Evolutionary conservation across 2,888 invertebrate genomes (phyloP), one percentile per base, ranked within the genome.

Genomic region (Agapostemon virescens): DNA sequence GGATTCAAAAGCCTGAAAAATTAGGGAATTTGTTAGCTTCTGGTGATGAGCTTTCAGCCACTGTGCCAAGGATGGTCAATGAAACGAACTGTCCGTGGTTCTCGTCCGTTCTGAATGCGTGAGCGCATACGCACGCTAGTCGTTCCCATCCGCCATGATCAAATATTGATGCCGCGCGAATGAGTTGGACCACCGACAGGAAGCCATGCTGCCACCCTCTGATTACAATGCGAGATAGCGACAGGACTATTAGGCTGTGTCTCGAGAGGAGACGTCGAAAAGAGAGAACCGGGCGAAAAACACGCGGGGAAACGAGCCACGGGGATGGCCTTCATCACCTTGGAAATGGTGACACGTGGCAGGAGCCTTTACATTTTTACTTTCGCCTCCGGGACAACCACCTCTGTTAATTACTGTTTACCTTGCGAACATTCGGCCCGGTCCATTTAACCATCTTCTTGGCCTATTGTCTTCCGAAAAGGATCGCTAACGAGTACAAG

Each of bases 221-320:
- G 87, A 87, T 86, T 84, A 84, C 84, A 81, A 86, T 80, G 77
- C 79, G 69, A 84, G 86, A 86, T 84, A 86, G 81, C 79, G 78
- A 77, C 79, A 73, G 81, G 79, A 83, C 80, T 86, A 85, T 83
- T 86, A 85, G 77, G 71, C 77, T 55, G 58, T 74, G 80, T 82
- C 79, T 85, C 80, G 77, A 77, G 79, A 79, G 63, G 49, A 78
- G 74, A 67, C 61, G 69, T 58, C 76, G 69, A 67, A 42, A 70
- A 67, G 61, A 67, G 70, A 69, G 66, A 67, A 55, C 52, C n/a
- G 38, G 23, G 40, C 38, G 72, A 55, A 71, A 75, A 63, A 45
- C 64, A 73, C 33, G 36, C 73, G 77, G 72, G 63, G 71, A 78
- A 72, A 77, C 55, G 69, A 33, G 52, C 49, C 33, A 74, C 77